Base-by-base conservation (phyloP, 2,113 vertebrate genomes). In the Rousettus leschenaultii region DNA sequence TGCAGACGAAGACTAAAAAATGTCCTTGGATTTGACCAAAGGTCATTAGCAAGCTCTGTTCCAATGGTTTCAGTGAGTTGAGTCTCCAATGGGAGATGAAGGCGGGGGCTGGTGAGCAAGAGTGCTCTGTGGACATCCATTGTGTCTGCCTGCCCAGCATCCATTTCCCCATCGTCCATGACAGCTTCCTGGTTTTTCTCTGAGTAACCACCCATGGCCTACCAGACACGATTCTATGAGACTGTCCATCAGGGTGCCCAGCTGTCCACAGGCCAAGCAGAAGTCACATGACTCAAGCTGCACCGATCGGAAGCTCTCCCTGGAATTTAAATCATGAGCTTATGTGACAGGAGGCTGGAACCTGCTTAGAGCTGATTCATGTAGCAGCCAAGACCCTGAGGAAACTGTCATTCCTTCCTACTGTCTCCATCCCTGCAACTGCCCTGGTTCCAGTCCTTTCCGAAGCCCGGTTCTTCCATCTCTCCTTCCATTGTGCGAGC, bases 271-370 rank as follows among this genome's bases (percentile, higher is more conserved):
- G 92, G 92, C 90, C 94, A 92, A 68, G 24, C 3, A 61, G 70
- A 89, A 57, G 38, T 13, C 92, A 92, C 43, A 0, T 90, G 96
- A 95, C 78, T 86, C 30, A 13, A 82, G 48, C 4, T 70, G 12
- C 57, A 86, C 87, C 90, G 92, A 89, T 96, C 79, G 92, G 85
- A 83, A 66, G 19, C 74, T 89, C 68, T 92, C 74, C 90, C 94
- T 74, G 63, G 51, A 94, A 96, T 91, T 4, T 86, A 87, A 96
- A 73, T 95, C 7, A 1, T 61, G 78, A 79, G 88, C 89, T 91
- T 79, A 57, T 2, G 1, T 48, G 78, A 86, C 92, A 86, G 38
- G 79, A 78, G n/a, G 78, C 61, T 45, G 3, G 43, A 74, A 75
- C 63, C 74, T 59, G 74, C 24, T 24, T 65, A 89, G n/a, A 86